These are phyloP conservation scores for Anguilla anguilla DNA, from an alignment of 2,797 vertebrate genomes.

Conservation along the genomic window DNA sequence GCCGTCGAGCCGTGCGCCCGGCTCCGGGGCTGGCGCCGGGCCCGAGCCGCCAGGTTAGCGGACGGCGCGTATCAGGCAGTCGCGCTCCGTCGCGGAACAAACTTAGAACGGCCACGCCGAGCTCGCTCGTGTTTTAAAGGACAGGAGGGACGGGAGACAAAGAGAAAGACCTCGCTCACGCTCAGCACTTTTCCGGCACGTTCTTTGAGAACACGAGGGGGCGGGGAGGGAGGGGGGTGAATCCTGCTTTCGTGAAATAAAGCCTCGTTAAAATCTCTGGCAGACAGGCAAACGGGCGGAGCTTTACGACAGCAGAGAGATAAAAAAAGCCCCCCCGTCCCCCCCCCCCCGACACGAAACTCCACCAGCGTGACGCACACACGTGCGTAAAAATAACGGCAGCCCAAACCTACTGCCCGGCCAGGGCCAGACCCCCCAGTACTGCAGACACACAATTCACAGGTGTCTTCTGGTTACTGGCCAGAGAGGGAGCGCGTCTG, in stretches of 20 bases:
- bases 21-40: background rate
- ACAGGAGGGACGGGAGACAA: background rate
- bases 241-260: background rate
- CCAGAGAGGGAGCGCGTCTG: background rate
- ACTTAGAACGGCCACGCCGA: background rate
- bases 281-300: background rate
- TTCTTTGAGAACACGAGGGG: background rate
- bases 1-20: background rate
- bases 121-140: background rate
- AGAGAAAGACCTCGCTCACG: background rate
- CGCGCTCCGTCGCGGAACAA: background rate
- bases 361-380: background rate
- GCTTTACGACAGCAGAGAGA: background rate
- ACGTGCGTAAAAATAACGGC: background rate
- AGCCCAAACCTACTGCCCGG: background rate
- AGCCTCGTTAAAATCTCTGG: background rate
- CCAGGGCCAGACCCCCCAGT: background rate
- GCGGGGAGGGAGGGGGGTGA: background rate
- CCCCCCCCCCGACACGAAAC: background rate
- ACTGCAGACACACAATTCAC: background rate
- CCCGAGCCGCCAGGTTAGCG: background rate
- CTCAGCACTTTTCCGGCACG: background rate
- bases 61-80: background rate
- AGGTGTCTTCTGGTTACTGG: background rate
- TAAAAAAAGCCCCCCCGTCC: background rate